Evolutionary conservation across 1,140 invertebrate genomes (phyloP).

Genomic region (Drosophila eugracilis): DNA sequence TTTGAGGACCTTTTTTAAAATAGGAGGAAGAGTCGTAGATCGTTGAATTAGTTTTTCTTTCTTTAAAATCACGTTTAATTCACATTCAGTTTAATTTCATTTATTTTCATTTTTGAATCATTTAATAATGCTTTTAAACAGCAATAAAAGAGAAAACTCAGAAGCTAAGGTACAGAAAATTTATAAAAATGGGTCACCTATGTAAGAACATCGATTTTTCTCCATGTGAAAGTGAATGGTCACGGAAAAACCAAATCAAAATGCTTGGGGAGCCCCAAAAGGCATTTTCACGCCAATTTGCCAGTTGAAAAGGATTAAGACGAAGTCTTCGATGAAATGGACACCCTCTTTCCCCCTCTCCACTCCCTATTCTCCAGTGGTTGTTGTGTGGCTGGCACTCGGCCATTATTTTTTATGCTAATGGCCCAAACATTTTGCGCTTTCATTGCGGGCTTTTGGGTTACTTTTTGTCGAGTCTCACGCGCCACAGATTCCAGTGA

Average conservation of each 20-base stretch:
- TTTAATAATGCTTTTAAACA: no score
- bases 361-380: background rate
- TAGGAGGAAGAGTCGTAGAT: no score
- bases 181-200: no score
- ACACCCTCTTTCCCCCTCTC: conserved; percentile 20
- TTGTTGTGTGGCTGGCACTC: conserved; percentile 24
- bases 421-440: conserved; percentile 74
- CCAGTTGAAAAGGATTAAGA: conserved; percentile 73
- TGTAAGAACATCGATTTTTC: conserved; percentile 1
- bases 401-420: conserved; percentile 80
- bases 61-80: no score
- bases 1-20: no score
- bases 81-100: no score
- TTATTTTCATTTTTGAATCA: no score
- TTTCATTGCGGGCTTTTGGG: conserved; percentile 74
- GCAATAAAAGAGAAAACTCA: no score
- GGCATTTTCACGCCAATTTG: conserved; percentile 40
- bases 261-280: background rate
- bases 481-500: conserved; percentile 67
- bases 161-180: no score
- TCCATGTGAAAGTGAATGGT: conserved; percentile 1
- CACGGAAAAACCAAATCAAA: conserved; percentile 6
- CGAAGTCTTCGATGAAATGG: conserved; percentile 67
- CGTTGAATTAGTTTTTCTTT: no score
- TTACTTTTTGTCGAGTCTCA: conserved; percentile 66